phyloP scores from a whole-genome alignment of 2,888 invertebrate genomes.

The Alviniconcha strummeri region DNA sequence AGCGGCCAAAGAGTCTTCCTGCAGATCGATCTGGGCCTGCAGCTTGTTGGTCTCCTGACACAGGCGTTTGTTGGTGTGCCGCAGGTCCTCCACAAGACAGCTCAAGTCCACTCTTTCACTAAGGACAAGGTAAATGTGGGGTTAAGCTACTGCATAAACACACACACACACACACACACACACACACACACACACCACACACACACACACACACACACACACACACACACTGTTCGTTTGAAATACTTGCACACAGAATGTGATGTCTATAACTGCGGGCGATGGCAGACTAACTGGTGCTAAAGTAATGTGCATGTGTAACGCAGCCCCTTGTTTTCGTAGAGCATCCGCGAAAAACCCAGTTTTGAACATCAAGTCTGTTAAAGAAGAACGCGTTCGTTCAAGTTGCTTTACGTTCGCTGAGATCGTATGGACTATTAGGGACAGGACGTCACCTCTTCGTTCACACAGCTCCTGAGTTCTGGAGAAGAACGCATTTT shows the following conservation, averaged over 20 bases:
- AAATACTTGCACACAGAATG: neutral
- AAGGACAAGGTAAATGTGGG: neutral
- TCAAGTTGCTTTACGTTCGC: neutral
- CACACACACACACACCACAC: neutral
- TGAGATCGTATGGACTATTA: neutral
- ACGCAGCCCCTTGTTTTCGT: no score
- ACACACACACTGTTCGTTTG: neutral
- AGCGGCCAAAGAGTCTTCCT: slow-evolving; percentile 51
- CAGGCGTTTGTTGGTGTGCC: slow-evolving; percentile 53
- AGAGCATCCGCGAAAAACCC: no score
- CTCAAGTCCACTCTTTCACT: slow-evolving; percentile 48
- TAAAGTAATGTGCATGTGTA: no score
- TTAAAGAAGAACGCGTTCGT: no score
- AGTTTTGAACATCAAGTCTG: no score
- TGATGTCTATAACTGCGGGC: neutral
- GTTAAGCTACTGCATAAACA: neutral
- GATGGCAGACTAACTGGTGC: no score
- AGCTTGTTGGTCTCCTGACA: slow-evolving; percentile 54
- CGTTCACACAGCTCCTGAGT: no score
- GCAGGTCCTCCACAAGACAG: slow-evolving; percentile 49
- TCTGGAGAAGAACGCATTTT: no score
- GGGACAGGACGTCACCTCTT: no score
- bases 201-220: neutral
- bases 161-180: slow-evolving; percentile 8
- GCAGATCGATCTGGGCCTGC: slow-evolving; percentile 51